Conservation (phyloP, 2,888 invertebrate species). For the Calephelis perditalis region DNA sequence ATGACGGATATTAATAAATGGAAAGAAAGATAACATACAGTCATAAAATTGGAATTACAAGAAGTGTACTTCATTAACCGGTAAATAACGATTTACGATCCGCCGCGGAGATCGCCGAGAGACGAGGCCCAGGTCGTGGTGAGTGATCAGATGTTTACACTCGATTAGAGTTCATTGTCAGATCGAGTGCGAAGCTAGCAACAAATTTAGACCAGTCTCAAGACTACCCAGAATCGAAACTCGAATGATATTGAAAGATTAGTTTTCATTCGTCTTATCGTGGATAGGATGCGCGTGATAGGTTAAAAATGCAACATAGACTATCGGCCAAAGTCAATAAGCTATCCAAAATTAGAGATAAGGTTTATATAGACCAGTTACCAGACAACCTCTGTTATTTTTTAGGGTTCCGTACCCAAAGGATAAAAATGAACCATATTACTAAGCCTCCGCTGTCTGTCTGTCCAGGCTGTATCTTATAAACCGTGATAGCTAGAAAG, state of each 20-base stretch:
- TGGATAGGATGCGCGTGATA: too few species aligned
- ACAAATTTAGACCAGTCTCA: slow-evolving; percentile 64
- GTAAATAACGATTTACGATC: slow-evolving; percentile 66
- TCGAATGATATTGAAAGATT: slow-evolving; percentile 39
- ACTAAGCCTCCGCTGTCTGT: too few species aligned
- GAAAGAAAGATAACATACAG: slow-evolving; percentile 48
- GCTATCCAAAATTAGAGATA: too few species aligned
- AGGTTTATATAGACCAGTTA: too few species aligned
- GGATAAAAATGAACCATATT: too few species aligned
- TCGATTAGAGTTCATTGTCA: slow-evolving; percentile 72
- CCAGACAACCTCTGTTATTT: too few species aligned
- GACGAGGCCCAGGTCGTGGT: slow-evolving; percentile 61
- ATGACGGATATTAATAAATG: background rate
- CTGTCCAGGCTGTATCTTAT: too few species aligned
- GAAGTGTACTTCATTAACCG: slow-evolving; percentile 52
- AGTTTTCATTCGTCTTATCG: slow-evolving; percentile 30
- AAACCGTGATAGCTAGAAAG: too few species aligned
- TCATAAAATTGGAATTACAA: slow-evolving; percentile 57
- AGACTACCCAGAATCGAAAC: slow-evolving; percentile 48
- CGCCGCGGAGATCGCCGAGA: slow-evolving; percentile 56
- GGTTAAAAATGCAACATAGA: too few species aligned
- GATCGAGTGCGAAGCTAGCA: slow-evolving; percentile 62
- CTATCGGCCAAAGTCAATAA: too few species aligned
- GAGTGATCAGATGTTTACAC: slow-evolving; percentile 71
- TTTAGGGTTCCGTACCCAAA: too few species aligned